Conservation (phyloP, 2,113 vertebrate genomes). For the Aplodontia rufa region DNA sequence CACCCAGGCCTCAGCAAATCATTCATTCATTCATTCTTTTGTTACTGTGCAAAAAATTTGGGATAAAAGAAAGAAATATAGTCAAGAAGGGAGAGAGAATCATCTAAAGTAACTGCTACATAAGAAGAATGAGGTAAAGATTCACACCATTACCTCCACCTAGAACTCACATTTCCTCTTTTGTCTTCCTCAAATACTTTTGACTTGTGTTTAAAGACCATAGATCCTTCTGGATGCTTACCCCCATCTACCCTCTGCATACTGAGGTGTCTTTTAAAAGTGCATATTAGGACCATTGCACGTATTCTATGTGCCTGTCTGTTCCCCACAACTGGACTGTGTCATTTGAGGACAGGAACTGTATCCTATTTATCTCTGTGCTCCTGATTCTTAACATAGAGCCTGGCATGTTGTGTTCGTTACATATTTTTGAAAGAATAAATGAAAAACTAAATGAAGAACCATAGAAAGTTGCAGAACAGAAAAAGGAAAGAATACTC, state of each 20-base stretch:
- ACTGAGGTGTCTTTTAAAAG: not conserved
- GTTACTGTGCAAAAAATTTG: not conserved
- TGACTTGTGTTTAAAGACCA: no score
- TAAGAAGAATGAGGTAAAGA: not conserved
- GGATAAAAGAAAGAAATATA: not conserved
- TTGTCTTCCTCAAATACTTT: not conserved
- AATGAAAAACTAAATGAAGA: conserved; percentile 13
- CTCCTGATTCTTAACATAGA: not conserved
- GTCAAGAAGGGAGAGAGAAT: not conserved
- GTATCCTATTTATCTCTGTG: not conserved
- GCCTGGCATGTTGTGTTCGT: not conserved
- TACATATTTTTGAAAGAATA: not conserved
- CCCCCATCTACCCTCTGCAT: not conserved
- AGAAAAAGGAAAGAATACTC: not conserved
- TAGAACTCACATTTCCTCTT: not conserved
- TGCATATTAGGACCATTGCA: not conserved
- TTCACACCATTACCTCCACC: not conserved
- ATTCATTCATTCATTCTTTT: not conserved
- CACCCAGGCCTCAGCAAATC: not conserved
- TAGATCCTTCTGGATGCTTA: not conserved
- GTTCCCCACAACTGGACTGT: not conserved
- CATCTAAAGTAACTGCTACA: not conserved
- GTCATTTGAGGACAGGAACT: not conserved
- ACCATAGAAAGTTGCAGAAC: not conserved
- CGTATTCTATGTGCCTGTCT: not conserved